Evolutionary conservation across 2,888 invertebrate species (phyloP), one percentile per base, ranked within the genome.

Genomic region (Aleiodes leptofemur): DNA sequence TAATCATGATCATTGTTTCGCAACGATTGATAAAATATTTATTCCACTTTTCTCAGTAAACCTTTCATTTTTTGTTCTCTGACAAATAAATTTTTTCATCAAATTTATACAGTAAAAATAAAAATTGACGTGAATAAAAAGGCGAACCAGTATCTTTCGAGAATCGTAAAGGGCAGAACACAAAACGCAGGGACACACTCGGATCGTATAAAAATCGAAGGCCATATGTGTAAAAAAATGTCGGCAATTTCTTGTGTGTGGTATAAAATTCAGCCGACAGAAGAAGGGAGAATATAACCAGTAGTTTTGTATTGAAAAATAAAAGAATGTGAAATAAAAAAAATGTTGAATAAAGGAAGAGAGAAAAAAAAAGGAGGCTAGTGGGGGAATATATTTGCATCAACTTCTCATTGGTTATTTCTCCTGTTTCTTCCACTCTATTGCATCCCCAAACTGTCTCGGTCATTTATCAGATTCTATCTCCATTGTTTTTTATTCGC

Each of bases 401-500:
- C 57, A 57, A 75, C 55, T 66, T 74, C 69, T 74, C 69, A 74
- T 69, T 69, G 73, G 73, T 16, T 59, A 16, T 53, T 34, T 48
- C 70, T 29, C 6, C 11, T 68, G 16, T 53, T 69, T 55, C 53
- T 50, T 48, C 23, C 43, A 55, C 50, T 57, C 38, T 57, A 14
- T 31, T 69, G 29, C n/a, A 13, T 23, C 23, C 23, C 5, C 14
- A 9, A 69, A 31, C 69, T 34, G 64, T 73, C 66, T 7, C 55
- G 9, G 59, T 75, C 72, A 75, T 74, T 77, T 77, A 77, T 77
- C 77, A 75, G 77, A 75, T 75, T 75, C 77, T 50, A 66, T 76
- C 73, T 69, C 16, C 69, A 72, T 74, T 72, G 56, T 75, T 48
- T 72, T 64, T 74, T 61, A 31, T 71, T 71, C 34, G 53, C 53